Evolutionary conservation across 2,888 invertebrate genomes (phyloP), one percentile per base, ranked within the genome.

Genomic region (Venusia cambrica): DNA sequence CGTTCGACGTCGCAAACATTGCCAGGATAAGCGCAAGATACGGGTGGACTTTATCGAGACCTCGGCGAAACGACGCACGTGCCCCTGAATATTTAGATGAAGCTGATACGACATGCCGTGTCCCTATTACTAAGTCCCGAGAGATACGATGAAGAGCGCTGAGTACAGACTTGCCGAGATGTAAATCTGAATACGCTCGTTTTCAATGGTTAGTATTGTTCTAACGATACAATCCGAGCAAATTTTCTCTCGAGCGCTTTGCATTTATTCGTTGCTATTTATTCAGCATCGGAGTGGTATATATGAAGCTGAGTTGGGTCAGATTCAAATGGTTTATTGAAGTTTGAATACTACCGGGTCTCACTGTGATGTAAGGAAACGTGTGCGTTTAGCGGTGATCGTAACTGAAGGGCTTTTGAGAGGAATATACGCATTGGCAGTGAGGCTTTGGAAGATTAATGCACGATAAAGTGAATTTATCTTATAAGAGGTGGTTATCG

Each of bases 21-120:
- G 63, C 46, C 57, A 46, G 60, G 71, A 73, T 73, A 73, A 74
- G 70, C 71, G 68, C 70, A 69, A 83, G 70, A 59, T 76, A 79
- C 73, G 76, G 75, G 73, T 58, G 55, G 58, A 51, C 64, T 69
- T 73, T 81, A 81, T 79, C 81, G 69, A 60, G 60, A 62, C 68
- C 75, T 75, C 73, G 51, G 61, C 58, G 58, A 56, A 66, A 72
- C 66, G 62, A 60, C 62, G 78, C 75, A 73, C 76, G 79, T 75
- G 81, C 70, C 69, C 68, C 61, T 57, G 73, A 42, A 45, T 43
- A 46, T 46, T 48, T 30, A 45, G 43, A 48, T 74, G 62, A 56
- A 57, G 54, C 53, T 51, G 67, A 68, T 73, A 73, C 58, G 62
- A 53, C 58, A 55, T 66, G 63, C 63, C 59, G 53, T 65, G 61